Base-by-base conservation (phyloP, 2,888 invertebrate genomes). In the Eucera pruinosa region DNA sequence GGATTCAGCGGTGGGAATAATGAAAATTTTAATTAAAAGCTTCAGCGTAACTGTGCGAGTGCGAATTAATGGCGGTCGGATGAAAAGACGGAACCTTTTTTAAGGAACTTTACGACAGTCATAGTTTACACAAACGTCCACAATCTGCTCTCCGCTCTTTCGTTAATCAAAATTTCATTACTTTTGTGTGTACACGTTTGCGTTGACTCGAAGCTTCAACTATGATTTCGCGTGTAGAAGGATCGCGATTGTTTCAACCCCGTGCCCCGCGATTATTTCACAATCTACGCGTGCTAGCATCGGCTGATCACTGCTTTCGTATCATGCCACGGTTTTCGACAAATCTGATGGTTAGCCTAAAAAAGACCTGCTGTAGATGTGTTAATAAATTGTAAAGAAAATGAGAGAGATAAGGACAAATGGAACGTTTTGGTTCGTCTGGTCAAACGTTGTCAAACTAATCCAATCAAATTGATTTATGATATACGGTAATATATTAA, bases 11-110 rank as follows among this genome's bases (percentile, higher is more conserved):
- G 9, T 36, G 55, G n/a, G 20, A 33, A 20, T 54, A 54, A 71
- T 71, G 55, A 55, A 73, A 73, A 52, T 73, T 71, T 71, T 71
- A 73, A 73, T 73, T 73, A 73, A 73, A 71, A 43, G 36, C 25
- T 30, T 2, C 13, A 30, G 20, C 43, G 54, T 30, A 39, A 27
- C 39, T 15, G 57, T n/a, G 47, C 33, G 18, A 25, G n/a, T 41
- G 60, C 36, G 61, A 66, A 70, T 71, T 73, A 62, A 71, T 36
- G 61, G 41, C n/a, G 55, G n/a, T 23, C 41, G 20, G 33, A 25
- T 61, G 55, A 61, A 71, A 73, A 41, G 48, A 58, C 15, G 30
- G 36, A n/a, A 20, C 7, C 18, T 15, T 41, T 67, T 67, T 67
- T 36, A 66, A 58, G 15, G 39, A 58, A 48, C n/a, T n/a, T 67